Conservation (phyloP, 2,888 invertebrate species). For the Didymodactylos carnosus region DNA sequence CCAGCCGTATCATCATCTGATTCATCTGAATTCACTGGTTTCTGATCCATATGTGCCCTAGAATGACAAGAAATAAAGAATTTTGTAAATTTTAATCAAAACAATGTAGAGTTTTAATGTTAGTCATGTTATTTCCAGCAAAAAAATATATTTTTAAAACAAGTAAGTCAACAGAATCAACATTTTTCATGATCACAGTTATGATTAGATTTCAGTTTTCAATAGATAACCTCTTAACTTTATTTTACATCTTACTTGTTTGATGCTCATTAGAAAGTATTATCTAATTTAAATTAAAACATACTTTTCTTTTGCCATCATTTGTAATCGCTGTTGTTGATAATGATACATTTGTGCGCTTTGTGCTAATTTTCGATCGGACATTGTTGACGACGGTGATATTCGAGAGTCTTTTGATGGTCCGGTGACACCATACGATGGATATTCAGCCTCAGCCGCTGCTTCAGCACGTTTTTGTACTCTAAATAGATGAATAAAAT, state of each 20-base stretch:
- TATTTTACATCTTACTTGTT: no score
- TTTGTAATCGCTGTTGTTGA: slow-evolving; percentile 97
- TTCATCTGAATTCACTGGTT: slow-evolving; percentile 45
- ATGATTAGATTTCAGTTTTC: no score
- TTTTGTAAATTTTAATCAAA: no score
- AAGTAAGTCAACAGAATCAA: no score
- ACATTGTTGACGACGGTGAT: background rate
- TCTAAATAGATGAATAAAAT: slow-evolving; percentile 37
- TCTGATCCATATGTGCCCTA: slow-evolving; percentile 32
- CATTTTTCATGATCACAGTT: no score
- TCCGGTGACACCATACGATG: slow-evolving; percentile 84
- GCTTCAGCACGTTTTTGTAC: slow-evolving; percentile 67
- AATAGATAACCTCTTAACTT: no score
- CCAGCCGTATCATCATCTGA: slow-evolving; percentile 73
- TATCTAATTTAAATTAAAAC: background rate
- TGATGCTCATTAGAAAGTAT: no score
- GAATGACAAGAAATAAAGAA: no score
- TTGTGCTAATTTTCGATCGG: slow-evolving; percentile 75
- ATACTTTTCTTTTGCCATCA: slow-evolving; percentile 52
- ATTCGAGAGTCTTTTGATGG: slow-evolving; percentile 37
- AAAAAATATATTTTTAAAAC: background rate
- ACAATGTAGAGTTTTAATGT: no score
- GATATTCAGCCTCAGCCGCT: slow-evolving; percentile 78
- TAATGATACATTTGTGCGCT: slow-evolving; percentile 99
- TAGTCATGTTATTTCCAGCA: no score